Evolutionary conservation across 2,888 invertebrate genomes (phyloP).

Genomic region (Digitonthophagus gazella): DNA sequence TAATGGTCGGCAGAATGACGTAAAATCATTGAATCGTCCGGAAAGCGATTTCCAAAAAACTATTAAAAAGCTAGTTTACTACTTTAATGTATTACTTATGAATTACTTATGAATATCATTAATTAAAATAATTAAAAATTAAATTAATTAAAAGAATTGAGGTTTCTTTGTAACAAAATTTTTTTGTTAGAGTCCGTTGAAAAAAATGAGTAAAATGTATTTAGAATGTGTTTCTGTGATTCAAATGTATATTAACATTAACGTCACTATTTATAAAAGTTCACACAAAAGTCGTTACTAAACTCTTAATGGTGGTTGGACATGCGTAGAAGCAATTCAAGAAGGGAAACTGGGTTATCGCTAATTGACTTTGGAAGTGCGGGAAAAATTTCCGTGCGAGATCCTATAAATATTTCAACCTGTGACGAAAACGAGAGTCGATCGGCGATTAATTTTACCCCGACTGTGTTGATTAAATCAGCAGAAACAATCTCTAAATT

Average conservation of each 20-base stretch:
- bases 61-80: too few relatives aligned
- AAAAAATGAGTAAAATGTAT: too few relatives aligned
- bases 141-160: too few relatives aligned
- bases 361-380: neutral
- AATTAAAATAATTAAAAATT: too few relatives aligned
- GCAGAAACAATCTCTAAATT: conserved; percentile 16
- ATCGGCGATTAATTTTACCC: conserved; percentile 14
- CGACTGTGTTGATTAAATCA: conserved; percentile 14
- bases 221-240: neutral
- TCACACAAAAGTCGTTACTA: neutral
- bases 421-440: conserved; percentile 5
- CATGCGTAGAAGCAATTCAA: neutral
- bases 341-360: neutral
- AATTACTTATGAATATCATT: too few relatives aligned
- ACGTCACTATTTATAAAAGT: neutral
- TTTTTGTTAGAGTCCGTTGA: too few relatives aligned
- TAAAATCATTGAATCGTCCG: too few relatives aligned
- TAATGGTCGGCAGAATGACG: too few relatives aligned
- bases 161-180: too few relatives aligned
- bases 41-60: too few relatives aligned
- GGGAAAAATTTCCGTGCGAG: neutral
- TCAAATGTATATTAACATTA: neutral
- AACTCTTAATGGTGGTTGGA: neutral
- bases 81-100: too few relatives aligned
- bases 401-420: conserved; percentile 12